These are phyloP conservation scores for Mormyrus iriodes DNA, from an alignment of 2,113 vertebrate species.

Conservation along the genomic window DNA sequence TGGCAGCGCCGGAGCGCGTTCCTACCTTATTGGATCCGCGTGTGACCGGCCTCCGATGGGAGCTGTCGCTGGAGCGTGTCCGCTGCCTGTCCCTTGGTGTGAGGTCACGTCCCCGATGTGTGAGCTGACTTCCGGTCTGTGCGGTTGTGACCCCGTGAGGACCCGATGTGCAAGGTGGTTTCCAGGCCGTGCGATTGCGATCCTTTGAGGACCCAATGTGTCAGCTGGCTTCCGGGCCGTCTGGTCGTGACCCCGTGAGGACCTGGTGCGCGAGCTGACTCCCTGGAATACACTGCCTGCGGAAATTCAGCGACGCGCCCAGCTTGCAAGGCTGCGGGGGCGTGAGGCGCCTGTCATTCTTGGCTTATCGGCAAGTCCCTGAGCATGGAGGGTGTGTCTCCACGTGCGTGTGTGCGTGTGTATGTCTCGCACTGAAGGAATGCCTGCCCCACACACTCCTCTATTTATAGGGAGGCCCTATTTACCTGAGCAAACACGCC, in stretches of 20 bases:
- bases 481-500: conserved; percentile 72
- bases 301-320: background rate
- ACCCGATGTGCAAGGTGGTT: too few relatives aligned
- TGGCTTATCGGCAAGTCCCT: conserved; percentile 12
- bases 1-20: background rate
- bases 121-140: background rate
- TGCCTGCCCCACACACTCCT: conserved; percentile 21
- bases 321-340: background rate
- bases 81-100: background rate
- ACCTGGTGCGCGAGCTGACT: background rate
- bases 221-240: background rate
- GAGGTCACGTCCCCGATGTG: background rate
- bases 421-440: conserved; percentile 18
- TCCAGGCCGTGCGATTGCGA: too few relatives aligned
- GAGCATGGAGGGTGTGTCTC: conserved; percentile 24
- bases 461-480: conserved; percentile 75
- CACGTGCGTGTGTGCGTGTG: conserved; percentile 36
- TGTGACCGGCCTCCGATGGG: background rate
- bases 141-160: background rate
- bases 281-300: background rate
- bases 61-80: background rate
- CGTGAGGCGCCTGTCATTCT: background rate
- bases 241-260: background rate
- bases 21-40: background rate
- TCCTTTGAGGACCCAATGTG: too few relatives aligned